phyloP scores from a whole-genome alignment of 2,888 invertebrate species.

The Drosophila siamana region DNA sequence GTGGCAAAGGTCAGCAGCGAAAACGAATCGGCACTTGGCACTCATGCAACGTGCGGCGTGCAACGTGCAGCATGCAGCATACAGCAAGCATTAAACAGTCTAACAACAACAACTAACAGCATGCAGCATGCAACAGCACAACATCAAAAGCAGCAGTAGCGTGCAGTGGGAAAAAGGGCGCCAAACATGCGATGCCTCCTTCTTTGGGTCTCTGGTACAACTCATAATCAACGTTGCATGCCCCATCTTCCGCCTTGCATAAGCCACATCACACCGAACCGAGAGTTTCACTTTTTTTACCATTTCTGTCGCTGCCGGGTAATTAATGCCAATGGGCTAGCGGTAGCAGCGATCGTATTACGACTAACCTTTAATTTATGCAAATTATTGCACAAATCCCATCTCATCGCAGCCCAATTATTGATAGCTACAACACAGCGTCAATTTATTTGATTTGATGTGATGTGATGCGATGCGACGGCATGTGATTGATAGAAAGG shows the following conservation, averaged over 20 bases:
- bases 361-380: slow-evolving; percentile 59
- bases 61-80: slow-evolving; percentile 27
- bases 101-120: slow-evolving; percentile 3
- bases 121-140: slow-evolving; percentile 27
- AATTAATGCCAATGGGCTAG: slow-evolving; percentile 64
- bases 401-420: slow-evolving; percentile 59
- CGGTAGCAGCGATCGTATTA: slow-evolving; percentile 44
- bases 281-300: slow-evolving; percentile 71
- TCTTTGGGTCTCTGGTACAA: slow-evolving; percentile 74
- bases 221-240: slow-evolving; percentile 71
- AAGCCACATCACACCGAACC: slow-evolving; percentile 41
- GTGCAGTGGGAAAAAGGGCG: slow-evolving; percentile 35
- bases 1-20: slow-evolving; percentile 70
- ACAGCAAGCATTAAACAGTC: slow-evolving; percentile 3
- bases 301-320: slow-evolving; percentile 63
- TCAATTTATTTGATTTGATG: slow-evolving; percentile 19
- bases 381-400: slow-evolving; percentile 55
- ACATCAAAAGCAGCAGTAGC: background rate
- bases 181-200: slow-evolving; percentile 47
- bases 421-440: slow-evolving; percentile 24
- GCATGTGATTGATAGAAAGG: slow-evolving; percentile 54
- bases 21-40: slow-evolving; percentile 62
- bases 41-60: slow-evolving; percentile 46
- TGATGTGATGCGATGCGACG: slow-evolving; percentile 27
- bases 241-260: slow-evolving; percentile 77